Evolutionary conservation across 1,140 invertebrate species (phyloP).

Genomic region (Andrena cerasifolii): DNA sequence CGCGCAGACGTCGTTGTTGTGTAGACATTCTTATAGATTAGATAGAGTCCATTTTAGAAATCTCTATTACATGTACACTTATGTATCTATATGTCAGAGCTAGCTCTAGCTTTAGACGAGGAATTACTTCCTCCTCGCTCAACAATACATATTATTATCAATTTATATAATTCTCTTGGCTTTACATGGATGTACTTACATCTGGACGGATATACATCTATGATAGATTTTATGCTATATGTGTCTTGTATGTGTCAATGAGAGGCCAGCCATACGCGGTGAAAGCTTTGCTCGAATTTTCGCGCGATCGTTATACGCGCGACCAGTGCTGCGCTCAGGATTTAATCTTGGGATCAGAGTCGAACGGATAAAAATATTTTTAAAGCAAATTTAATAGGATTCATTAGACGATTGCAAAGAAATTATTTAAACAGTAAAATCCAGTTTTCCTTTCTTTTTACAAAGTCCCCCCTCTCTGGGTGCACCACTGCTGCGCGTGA

Average conservation of each 20-base stretch:
- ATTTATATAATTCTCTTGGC: background rate
- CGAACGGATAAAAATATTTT: no score
- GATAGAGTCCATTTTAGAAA: conserved; percentile 27
- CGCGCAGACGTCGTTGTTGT: conserved; percentile 57
- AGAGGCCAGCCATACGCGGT: no score
- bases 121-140: background rate
- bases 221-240: no score
- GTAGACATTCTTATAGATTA: conserved; percentile 59
- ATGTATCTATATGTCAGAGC: background rate
- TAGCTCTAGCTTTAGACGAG: background rate
- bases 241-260: background rate
- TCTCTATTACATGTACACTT: conserved; percentile 19
- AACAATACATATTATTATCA: no score
- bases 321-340: no score
- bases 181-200: conserved; percentile 14
- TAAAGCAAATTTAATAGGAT: no score
- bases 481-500: no score
- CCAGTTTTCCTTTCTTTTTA: no score
- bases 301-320: background rate
- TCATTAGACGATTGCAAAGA: no score
- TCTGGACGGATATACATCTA: conserved; percentile 21
- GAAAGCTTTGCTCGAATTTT: background rate
- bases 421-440: no score
- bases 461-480: no score
- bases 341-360: no score